Evolutionary conservation across 1,140 invertebrate species (phyloP), one percentile per base, ranked within the genome.

Genomic region (Cecropterus lyciades): DNA sequence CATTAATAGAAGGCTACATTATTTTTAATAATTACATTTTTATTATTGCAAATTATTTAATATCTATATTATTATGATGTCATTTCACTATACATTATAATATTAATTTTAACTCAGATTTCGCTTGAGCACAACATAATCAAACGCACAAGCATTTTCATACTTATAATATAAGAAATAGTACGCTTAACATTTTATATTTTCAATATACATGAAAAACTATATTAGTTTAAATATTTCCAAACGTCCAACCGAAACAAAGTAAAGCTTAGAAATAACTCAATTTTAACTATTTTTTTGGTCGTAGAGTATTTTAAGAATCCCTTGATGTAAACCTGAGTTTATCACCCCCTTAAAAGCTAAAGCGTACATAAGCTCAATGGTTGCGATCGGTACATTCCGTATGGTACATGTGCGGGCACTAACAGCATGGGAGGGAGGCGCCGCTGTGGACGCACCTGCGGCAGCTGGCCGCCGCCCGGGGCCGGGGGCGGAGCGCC

Each of bases 361-460:
- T 53, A 52, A 63, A 37, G 60, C 60, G 60, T 63, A 57, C 15
- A 30, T 33, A 59, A 65, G 15, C 42, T 57, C 45, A 49, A 57
- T 57, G 56, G 57, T 73, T 67, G 53, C 69, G 49, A 67, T 69
- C 65, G 55, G 65, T 65, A 72, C 70, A 73, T 73, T 69, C 69
- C 66, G 70, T 72, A 52, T 64, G 79, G 84, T 84, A 73, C 70
- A 73, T 77, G 70, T 79, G 77, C 78, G 82, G 79, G 83, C 84
- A 92, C 89, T 92, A 92, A 92, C 90, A 91, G 91, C 91, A 91
- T 91, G 91, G 79, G 80, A 69, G 79, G 80, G 80, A 80, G 79
- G 80, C 84, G 79, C 85, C 84, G 79, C 81, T 88, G 77, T 86
- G 84, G 87, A 64, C 71, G 56, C 85, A 85, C 76, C 78, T 88